Percentiles rank a stretch among this genome's conserved stretches.
phyloP scores from a whole-genome alignment of 2,113 vertebrate genomes.

The Nycticebus coucang region DNA sequence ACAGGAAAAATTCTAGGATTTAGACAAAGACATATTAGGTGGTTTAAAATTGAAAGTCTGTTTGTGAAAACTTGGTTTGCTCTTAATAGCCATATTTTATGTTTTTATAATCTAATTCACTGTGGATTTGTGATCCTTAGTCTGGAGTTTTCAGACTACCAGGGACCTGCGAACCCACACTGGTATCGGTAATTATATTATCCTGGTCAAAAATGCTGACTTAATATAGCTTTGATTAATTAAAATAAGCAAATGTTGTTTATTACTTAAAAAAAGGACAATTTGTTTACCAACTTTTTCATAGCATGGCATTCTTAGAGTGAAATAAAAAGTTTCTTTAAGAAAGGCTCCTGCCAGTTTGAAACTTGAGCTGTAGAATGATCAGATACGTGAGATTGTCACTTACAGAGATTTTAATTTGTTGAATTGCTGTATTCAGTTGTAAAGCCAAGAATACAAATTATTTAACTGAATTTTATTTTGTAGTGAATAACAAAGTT shows the following conservation, averaged over 20 bases:
- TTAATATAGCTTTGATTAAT: constrained; percentile 42
- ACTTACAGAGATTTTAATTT: not conserved
- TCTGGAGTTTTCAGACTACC: not conserved
- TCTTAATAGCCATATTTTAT: constrained; percentile 62
- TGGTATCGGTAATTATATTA: not conserved
- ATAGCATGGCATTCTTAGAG: constrained; percentile 13
- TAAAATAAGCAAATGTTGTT: constrained; percentile 15
- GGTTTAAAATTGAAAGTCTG: constrained; percentile 70
- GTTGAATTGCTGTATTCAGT: not conserved
- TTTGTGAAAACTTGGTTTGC: constrained; percentile 66
- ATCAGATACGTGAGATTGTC: not conserved
- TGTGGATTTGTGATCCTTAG: not conserved
- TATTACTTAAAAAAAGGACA: constrained; percentile 20
- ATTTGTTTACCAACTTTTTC: constrained; percentile 43
- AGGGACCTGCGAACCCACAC: not conserved
- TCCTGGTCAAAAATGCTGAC: not conserved
- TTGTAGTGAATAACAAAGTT: not conserved
- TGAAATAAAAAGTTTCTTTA: not conserved
- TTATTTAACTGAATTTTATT: constrained; percentile 3
- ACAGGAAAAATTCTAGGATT: constrained; percentile 76
- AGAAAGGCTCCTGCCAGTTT: not conserved
- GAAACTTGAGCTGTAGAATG: not conserved
- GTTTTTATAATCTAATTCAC: constrained; percentile 51
- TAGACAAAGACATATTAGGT: constrained; percentile 78
- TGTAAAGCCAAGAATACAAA: not conserved